phyloP scores from a whole-genome alignment of 1,140 invertebrate species.

The Drosophila hydei region DNA sequence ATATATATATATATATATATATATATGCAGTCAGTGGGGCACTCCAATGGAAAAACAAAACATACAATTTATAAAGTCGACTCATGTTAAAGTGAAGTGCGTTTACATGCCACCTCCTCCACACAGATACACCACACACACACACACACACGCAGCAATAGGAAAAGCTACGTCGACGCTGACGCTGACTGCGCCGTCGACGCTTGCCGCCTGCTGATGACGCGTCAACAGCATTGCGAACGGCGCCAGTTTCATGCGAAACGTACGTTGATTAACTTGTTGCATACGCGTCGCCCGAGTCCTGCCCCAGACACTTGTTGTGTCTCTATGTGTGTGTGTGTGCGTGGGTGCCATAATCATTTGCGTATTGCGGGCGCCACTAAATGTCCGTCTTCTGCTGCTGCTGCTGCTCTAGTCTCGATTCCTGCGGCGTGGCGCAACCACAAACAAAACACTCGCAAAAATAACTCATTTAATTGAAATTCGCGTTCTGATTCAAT shows the following conservation, averaged over 20 bases:
- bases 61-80: constrained; percentile 71
- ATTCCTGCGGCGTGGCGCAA: constrained; percentile 5
- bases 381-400: constrained; percentile 9
- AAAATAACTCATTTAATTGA: constrained; percentile 12
- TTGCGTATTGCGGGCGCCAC: constrained; percentile 68
- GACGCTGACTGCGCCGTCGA: constrained; percentile 41
- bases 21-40: constrained; percentile 43
- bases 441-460: constrained; percentile 29
- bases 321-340: constrained; percentile 19
- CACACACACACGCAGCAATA: constrained; percentile 14
- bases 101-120: constrained; percentile 21
- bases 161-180: constrained; percentile 19
- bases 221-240: constrained; percentile 44
- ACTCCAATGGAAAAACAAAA: constrained; percentile 67
- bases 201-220: constrained; percentile 50
- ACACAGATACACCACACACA: constrained; percentile 7
- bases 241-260: constrained; percentile 77
- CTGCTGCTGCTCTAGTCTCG: background rate
- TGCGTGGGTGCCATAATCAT: constrained; percentile 52
- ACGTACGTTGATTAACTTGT: constrained; percentile 81
- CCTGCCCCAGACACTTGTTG: constrained; percentile 48
- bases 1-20: constrained; percentile 7
- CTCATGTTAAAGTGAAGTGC: constrained; percentile 55
- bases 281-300: constrained; percentile 68
- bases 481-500: constrained; percentile 19